Conservation (phyloP, 2,888 invertebrate species). For the Gisinianus flammeolus region DNA sequence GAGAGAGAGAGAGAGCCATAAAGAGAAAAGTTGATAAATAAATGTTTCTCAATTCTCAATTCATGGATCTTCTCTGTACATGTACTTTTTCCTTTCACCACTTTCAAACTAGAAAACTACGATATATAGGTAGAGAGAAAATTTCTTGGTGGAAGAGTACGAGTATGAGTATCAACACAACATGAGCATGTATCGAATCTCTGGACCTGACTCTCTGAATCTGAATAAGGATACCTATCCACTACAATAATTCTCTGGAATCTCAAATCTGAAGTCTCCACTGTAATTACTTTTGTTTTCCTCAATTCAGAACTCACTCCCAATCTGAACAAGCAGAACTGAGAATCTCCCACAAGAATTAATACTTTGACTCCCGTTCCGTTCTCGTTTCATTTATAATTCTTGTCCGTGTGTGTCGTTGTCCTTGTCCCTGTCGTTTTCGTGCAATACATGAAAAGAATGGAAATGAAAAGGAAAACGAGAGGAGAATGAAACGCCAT, state of each 20-base stretch:
- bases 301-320: background rate
- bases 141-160: too few relatives aligned
- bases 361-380: too few relatives aligned
- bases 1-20: background rate
- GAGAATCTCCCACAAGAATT: too few relatives aligned
- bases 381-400: too few relatives aligned
- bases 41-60: background rate
- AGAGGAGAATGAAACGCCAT: background rate
- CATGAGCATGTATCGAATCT: background rate
- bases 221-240: background rate
- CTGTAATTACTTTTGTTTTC: too few relatives aligned
- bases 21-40: conserved; percentile 10
- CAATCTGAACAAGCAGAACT: too few relatives aligned
- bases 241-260: background rate
- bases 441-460: background rate
- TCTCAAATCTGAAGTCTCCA: background rate
- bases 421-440: too few relatives aligned
- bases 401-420: too few relatives aligned
- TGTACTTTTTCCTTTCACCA: background rate
- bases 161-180: too few relatives aligned
- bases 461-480: background rate
- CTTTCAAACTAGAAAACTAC: background rate
- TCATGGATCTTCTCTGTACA: background rate
- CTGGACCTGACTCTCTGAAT: too few relatives aligned
- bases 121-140: too few relatives aligned